Percentiles rank a stretch among this genome's conserved stretches.
These are phyloP conservation scores for Iselma pallidipennis DNA, from an alignment of 2,888 invertebrate genomes.

Conservation along the genomic window DNA sequence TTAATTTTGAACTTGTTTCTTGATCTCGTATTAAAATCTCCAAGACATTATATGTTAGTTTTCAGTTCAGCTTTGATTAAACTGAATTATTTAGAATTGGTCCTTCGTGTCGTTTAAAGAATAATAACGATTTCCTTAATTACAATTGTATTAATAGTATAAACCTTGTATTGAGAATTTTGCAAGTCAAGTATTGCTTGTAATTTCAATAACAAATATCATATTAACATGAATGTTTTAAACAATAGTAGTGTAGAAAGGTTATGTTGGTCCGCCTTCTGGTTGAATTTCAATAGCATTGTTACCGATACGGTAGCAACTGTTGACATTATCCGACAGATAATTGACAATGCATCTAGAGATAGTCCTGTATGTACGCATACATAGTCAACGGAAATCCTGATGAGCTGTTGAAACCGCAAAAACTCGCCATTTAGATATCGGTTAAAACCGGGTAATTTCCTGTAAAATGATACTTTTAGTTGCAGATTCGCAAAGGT, in stretches of 20 bases:
- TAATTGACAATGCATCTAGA: constrained; percentile 12
- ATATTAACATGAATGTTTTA: constrained; percentile 22
- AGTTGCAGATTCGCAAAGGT: constrained; percentile 23
- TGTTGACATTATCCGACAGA: constrained; percentile 25
- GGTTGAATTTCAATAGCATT: constrained; percentile 8
- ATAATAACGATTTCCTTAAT: neutral
- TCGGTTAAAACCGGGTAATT: neutral
- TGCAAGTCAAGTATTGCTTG: constrained; percentile 8
- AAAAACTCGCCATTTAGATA: neutral
- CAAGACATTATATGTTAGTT: neutral
- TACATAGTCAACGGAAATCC: neutral
- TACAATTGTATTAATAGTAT: neutral
- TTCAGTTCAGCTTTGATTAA: neutral
- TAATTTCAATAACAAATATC: constrained; percentile 12
- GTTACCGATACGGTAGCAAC: constrained; percentile 23
- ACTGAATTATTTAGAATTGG: neutral
- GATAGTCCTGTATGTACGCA: neutral
- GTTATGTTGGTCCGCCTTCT: constrained; percentile 25
- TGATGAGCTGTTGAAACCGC: neutral
- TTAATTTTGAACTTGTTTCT: neutral
- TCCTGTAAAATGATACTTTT: neutral
- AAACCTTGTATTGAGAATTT: neutral
- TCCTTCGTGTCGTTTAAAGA: neutral
- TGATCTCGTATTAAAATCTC: neutral
- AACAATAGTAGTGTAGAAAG: constrained; percentile 30